These are phyloP conservation scores for Pterocles gutturalis DNA, from an alignment of 2,113 vertebrate genomes.

Conservation along the genomic window DNA sequence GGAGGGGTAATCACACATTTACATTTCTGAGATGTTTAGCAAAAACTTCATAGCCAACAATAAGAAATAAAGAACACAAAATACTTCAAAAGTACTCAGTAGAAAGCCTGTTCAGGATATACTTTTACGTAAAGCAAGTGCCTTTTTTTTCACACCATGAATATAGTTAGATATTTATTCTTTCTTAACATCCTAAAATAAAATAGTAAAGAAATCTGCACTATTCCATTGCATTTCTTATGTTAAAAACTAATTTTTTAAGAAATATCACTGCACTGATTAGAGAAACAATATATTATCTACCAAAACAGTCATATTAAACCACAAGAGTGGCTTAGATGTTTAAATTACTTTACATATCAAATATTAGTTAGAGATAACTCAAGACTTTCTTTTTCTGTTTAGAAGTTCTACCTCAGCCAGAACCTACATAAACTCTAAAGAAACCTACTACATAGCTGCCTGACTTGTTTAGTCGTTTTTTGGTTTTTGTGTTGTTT, in stretches of 20 bases:
- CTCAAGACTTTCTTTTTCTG: neutral
- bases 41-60: neutral
- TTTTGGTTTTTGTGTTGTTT: neutral
- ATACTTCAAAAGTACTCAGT: neutral
- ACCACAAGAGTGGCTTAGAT: neutral
- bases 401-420: neutral
- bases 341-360: neutral
- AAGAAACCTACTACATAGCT: neutral
- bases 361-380: neutral
- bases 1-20: neutral
- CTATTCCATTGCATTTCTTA: neutral
- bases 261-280: neutral
- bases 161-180: neutral
- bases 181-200: neutral
- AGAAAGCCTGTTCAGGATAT: neutral
- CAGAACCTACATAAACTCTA: neutral
- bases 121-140: neutral
- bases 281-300: neutral
- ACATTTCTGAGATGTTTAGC: neutral
- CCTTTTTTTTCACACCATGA: neutral
- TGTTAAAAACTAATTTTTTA: neutral
- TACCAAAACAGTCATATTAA: neutral
- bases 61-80: neutral
- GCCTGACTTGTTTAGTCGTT: neutral
- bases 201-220: neutral